Evolutionary conservation across 1,140 invertebrate species (phyloP), one percentile per base, ranked within the genome.

Genomic region (Drosophila ironensis): DNA sequence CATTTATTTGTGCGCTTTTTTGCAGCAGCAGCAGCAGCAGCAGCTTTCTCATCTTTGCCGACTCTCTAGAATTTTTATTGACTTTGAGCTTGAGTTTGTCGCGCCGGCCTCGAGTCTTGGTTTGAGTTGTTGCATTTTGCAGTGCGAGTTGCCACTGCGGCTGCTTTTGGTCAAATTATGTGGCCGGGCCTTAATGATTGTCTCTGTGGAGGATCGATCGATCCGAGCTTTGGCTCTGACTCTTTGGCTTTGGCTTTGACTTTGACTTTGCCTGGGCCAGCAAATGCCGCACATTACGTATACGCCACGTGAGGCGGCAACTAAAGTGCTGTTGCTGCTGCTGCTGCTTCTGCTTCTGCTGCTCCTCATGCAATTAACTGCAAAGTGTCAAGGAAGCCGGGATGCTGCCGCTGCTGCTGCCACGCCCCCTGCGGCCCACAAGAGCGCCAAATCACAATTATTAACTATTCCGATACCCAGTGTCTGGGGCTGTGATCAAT

Each of bases 161-260:
- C 44, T 56, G 53, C 37, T 59, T 80, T 81, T 75, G 76, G 76
- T 68, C 76, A 80, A 80, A 80, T 80, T 80, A 74, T 80, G 70
- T 80, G 70, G 63, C 45, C 45, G 54, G 37, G 19, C 52, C 33
- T 47, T 81, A 76, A 81, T 82, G 77, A 82, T 72, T 50, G 77
- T 81, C 77, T 76, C 77, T 57, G 69, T 47, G 72, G 76, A 72
- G 51, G 47, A 47, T 38, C 61, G 66, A 47, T 63, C 20, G 20
- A 22, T 22, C 2, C 20, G 20, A 22, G 20, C n/a, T n/a, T n/a
- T n/a, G n/a, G n/a, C n/a, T n/a, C n/a, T n/a, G n/a, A n/a, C n/a
- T n/a, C n/a, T n/a, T 22, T 22, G 20, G 20, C 2, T 22, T 22
- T 5, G 20, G 5, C 2, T 2, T 22, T 5, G 20, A 22, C 2